These are phyloP conservation scores for Platyscapa corneri DNA, from an alignment of 1,140 invertebrate genomes.

Conservation along the genomic window DNA sequence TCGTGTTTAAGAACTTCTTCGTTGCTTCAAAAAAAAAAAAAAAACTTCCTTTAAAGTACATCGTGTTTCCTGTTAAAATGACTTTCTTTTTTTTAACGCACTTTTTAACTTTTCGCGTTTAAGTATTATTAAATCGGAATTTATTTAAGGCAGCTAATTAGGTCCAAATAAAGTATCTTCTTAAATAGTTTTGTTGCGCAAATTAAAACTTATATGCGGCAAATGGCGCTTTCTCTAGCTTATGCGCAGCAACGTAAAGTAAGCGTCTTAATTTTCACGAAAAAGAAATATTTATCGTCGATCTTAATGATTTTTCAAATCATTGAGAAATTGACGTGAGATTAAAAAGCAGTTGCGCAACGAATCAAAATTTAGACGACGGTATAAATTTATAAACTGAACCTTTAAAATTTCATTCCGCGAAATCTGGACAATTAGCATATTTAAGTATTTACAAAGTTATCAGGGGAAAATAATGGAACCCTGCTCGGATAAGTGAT, in stretches of 20 bases:
- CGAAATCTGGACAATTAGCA: background rate
- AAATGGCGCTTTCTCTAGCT: background rate
- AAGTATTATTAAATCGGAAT: background rate
- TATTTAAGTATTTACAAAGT: background rate
- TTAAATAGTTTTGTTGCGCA: background rate
- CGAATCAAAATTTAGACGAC: background rate
- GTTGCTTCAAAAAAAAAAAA: too few relatives aligned
- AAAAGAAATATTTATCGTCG: too few relatives aligned
- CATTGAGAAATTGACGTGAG: background rate
- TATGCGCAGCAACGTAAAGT: too few relatives aligned
- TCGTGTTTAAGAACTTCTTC: too few relatives aligned
- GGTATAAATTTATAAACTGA: background rate
- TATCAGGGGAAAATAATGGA: background rate
- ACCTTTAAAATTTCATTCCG: background rate
- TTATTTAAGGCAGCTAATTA: background rate
- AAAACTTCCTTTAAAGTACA: too few relatives aligned
- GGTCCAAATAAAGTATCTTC: background rate
- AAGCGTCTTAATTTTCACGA: too few relatives aligned
- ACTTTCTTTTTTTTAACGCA: background rate
- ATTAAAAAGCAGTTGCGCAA: background rate
- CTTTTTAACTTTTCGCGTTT: background rate
- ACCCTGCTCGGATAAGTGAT: background rate
- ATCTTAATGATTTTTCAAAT: too few relatives aligned
- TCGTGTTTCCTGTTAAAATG: background rate
- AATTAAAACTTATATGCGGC: background rate